phyloP scores from a whole-genome alignment of 2,888 invertebrate species.

The Autographa pulchrina region DNA sequence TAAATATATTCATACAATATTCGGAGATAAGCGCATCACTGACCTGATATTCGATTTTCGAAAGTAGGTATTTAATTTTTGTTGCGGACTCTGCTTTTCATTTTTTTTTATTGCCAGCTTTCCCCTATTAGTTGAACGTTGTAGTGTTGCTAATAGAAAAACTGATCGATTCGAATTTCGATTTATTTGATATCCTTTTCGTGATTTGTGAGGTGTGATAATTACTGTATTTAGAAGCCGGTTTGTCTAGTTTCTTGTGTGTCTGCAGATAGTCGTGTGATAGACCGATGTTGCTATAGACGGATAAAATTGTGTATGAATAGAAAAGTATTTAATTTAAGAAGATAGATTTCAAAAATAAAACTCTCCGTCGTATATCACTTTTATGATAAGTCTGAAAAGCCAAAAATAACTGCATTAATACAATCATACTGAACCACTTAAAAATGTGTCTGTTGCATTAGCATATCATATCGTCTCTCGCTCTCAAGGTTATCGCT shows the following conservation, averaged over 20 bases:
- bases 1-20: slow-evolving; percentile 41
- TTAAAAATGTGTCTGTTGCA: too few relatives aligned
- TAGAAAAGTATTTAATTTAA: not conserved
- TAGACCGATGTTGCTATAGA: not conserved
- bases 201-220: slow-evolving; percentile 6
- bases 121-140: slow-evolving; percentile 45
- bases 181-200: slow-evolving; percentile 31
- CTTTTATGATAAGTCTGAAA: too few relatives aligned
- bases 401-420: too few relatives aligned
- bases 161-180: slow-evolving; percentile 19
- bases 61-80: slow-evolving; percentile 54
- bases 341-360: too few relatives aligned
- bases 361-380: too few relatives aligned
- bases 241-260: not conserved
- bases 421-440: too few relatives aligned
- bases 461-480: not conserved
- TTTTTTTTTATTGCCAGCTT: slow-evolving; percentile 52
- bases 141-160: slow-evolving; percentile 30
- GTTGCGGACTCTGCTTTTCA: slow-evolving; percentile 40
- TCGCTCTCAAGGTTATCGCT: slow-evolving; percentile 12
- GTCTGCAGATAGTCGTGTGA: slow-evolving; percentile 2
- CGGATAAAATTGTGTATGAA: too few relatives aligned
- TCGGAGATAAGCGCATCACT: slow-evolving; percentile 38
- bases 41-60: slow-evolving; percentile 53
- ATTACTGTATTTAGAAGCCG: slow-evolving; percentile 6